Evolutionary conservation across 2,113 vertebrate genomes (phyloP).

Genomic region (Ceuthmochares aereus): DNA sequence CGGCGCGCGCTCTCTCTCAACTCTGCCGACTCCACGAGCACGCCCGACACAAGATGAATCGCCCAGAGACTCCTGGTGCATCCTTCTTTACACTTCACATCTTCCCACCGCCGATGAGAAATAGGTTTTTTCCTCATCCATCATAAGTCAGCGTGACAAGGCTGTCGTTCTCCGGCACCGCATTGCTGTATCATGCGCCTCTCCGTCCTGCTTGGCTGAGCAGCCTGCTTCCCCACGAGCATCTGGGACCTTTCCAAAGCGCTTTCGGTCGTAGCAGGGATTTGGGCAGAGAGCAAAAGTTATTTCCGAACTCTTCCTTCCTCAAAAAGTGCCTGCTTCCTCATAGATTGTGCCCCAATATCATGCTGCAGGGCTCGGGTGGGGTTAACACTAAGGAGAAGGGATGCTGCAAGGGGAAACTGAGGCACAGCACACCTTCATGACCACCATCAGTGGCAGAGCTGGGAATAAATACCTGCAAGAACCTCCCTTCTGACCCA

Average conservation of each 20-base stretch:
- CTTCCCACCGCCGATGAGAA: conserved; percentile 68
- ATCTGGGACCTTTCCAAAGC: conserved; percentile 39
- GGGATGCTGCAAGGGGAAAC: not conserved
- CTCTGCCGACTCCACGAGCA: not conserved
- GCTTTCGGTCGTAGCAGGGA: not conserved
- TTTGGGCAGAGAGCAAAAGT: not conserved
- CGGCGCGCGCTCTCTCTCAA: not conserved
- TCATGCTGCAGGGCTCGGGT: accelerated
- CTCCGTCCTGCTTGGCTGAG: conserved; percentile 19
- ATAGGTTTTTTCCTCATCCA: conserved; percentile 78
- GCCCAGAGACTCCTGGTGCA: conserved; percentile 57
- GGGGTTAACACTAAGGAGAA: not conserved
- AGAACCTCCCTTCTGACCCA: not conserved
- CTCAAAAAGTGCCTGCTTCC: not conserved
- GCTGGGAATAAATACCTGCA: not conserved
- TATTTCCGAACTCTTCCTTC: not conserved
- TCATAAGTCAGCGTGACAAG: conserved; percentile 77
- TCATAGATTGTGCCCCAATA: not conserved
- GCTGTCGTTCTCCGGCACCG: conserved; percentile 47
- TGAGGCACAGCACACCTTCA: not conserved
- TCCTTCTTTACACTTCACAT: conserved; percentile 78
- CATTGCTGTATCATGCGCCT: conserved; percentile 10
- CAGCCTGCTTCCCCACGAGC: not conserved
- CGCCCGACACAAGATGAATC: conserved; percentile 69
- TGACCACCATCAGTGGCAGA: not conserved